Conservation (phyloP, 2,113 vertebrate species). For the Paramisgurnus dabryanus region DNA sequence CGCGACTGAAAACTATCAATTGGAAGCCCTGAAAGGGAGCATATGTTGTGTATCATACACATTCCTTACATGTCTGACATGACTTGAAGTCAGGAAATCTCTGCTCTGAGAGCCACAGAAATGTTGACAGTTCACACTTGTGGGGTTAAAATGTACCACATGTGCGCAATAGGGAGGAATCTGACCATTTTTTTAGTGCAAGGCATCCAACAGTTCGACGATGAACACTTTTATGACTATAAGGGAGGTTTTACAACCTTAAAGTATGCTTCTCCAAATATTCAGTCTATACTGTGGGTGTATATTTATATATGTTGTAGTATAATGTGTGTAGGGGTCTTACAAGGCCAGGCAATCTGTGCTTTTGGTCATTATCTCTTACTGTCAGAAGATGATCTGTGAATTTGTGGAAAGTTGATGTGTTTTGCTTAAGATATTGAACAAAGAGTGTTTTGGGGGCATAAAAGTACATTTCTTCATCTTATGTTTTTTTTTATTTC, state of each 20-base stretch:
- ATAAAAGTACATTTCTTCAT: too few species aligned
- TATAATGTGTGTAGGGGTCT: too few species aligned
- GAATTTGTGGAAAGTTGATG: too few species aligned
- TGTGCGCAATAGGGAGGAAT: slow-evolving; percentile 37
- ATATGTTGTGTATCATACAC: slow-evolving; percentile 30
- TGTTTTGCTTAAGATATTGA: too few species aligned
- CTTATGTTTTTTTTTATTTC: too few species aligned
- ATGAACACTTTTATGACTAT: slow-evolving; percentile 19
- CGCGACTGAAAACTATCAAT: too few species aligned
- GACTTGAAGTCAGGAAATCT: slow-evolving; percentile 33
- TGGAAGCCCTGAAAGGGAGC: not conserved
- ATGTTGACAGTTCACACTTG: slow-evolving; percentile 44
- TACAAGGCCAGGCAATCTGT: too few species aligned
- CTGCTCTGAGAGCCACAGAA: slow-evolving; percentile 32
- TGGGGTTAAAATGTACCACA: slow-evolving; percentile 44
- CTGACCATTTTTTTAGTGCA: slow-evolving; percentile 2
- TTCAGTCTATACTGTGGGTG: not conserved
- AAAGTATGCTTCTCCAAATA: slow-evolving; percentile 24
- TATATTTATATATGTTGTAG: too few species aligned
- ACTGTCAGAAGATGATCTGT: too few species aligned
- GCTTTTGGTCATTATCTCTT: too few species aligned
- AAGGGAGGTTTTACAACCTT: slow-evolving; percentile 13
- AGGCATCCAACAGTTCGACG: slow-evolving; percentile 23
- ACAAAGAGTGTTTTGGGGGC: too few species aligned
- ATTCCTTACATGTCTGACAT: slow-evolving; percentile 36